phyloP scores from a whole-genome alignment of 2,888 invertebrate species.

The Abrostola tripartita region DNA sequence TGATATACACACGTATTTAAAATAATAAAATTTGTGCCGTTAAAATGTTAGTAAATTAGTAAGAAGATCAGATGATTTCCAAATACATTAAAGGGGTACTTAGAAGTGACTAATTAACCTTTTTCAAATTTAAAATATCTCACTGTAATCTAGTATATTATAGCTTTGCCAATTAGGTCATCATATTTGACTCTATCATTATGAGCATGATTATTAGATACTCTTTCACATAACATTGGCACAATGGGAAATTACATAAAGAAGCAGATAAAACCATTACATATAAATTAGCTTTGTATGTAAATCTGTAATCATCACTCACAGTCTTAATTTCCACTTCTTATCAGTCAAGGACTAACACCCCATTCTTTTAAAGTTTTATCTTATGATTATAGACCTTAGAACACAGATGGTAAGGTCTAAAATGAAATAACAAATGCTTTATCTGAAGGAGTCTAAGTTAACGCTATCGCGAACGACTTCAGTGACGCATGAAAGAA shows the following conservation, averaged over 20 bases:
- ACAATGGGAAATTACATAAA: constrained; percentile 24
- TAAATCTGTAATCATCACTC: constrained; percentile 78
- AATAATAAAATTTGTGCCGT: no score
- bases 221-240: constrained; percentile 13
- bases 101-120: no score
- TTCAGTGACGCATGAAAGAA: constrained; percentile 64
- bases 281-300: constrained; percentile 64
- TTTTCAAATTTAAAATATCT: no score
- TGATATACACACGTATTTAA: no score
- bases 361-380: constrained; percentile 39
- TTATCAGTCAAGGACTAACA: constrained; percentile 71
- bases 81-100: no score
- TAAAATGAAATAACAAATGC: constrained; percentile 24
- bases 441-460: constrained; percentile 52
- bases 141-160: no score
- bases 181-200: no score
- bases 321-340: constrained; percentile 74
- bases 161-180: no score
- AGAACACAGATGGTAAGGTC: constrained; percentile 14
- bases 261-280: constrained; percentile 41
- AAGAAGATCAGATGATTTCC: no score
- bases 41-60: no score
- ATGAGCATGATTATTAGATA: no score
- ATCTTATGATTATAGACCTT: constrained; percentile 26
- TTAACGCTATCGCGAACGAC: constrained; percentile 60